Conservation (phyloP, 2,888 invertebrate genomes). For the Epinotia brunnichana region DNA sequence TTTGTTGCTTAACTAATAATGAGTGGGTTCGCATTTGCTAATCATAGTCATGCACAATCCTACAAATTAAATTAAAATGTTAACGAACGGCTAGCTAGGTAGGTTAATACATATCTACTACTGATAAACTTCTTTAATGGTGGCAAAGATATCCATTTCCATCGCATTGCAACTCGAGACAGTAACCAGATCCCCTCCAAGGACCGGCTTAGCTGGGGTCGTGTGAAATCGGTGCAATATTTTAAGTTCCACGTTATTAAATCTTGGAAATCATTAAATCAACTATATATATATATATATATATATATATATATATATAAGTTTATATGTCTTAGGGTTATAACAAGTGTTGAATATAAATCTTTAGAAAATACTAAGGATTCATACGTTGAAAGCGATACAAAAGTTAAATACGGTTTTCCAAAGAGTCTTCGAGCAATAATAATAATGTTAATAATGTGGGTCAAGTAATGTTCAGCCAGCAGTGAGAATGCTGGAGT, state of each 20-base stretch:
- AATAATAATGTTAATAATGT: conserved; percentile 33
- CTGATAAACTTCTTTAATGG: conserved; percentile 35
- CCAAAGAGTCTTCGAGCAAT: conserved; percentile 14
- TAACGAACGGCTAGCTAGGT: background rate
- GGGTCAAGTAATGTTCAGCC: conserved; percentile 41
- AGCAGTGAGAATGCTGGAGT: conserved; percentile 51
- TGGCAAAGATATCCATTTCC: conserved; percentile 42
- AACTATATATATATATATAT: too few species aligned
- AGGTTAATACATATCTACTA: conserved; percentile 26
- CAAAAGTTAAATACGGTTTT: background rate
- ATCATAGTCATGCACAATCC: background rate
- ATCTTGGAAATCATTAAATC: background rate
- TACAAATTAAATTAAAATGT: conserved; percentile 7
- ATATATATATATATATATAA: too few species aligned
- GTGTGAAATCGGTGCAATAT: conserved; percentile 54
- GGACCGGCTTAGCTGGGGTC: conserved; percentile 53
- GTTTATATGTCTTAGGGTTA: background rate
- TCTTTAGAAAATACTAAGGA: too few species aligned
- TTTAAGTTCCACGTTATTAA: conserved; percentile 15
- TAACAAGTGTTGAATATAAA: too few species aligned
- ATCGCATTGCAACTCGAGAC: conserved; percentile 53
- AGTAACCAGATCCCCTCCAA: conserved; percentile 57
- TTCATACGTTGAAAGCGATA: background rate
- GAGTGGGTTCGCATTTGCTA: too few species aligned
- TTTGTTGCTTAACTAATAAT: background rate